These are phyloP conservation scores for Coremacera marginata DNA, from an alignment of 2,888 invertebrate species.

Conservation along the genomic window DNA sequence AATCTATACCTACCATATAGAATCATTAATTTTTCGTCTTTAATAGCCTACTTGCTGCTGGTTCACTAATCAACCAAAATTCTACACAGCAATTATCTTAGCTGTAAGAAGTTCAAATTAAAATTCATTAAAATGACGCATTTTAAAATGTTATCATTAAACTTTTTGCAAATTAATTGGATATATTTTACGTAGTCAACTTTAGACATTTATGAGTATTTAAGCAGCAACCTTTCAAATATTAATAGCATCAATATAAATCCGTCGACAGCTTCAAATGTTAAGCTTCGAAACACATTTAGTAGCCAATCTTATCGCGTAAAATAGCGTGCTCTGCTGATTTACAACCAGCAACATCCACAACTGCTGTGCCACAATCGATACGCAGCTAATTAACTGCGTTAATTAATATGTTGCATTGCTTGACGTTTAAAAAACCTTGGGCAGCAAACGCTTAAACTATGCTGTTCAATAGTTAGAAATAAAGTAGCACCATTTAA, in stretches of 20 bases:
- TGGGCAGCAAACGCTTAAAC: too few relatives aligned
- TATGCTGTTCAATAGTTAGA: too few relatives aligned
- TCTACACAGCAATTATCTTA: not conserved
- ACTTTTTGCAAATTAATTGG: not conserved
- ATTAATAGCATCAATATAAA: not conserved
- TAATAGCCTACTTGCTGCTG: too few relatives aligned
- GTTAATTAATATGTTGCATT: constrained; percentile 29
- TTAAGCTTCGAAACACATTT: not conserved
- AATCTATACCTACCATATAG: too few relatives aligned
- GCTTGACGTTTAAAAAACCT: not conserved
- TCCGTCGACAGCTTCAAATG: not conserved
- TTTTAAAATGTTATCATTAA: not conserved
- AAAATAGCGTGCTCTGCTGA: not conserved
- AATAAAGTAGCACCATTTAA: not conserved
- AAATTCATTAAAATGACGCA: not conserved
- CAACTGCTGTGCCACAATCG: not conserved
- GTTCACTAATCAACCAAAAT: too few relatives aligned
- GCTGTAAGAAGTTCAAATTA: not conserved
- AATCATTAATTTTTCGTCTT: too few relatives aligned
- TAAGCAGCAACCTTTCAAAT: not conserved
- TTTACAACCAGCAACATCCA: not conserved
- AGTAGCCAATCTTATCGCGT: not conserved
- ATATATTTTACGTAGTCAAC: not conserved
- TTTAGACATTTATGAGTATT: not conserved
- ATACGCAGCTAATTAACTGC: constrained; percentile 12